Evolutionary conservation across 2,888 invertebrate species (phyloP), one percentile per base, ranked within the genome.

Genomic region (Caenorhabditis panamensis): DNA sequence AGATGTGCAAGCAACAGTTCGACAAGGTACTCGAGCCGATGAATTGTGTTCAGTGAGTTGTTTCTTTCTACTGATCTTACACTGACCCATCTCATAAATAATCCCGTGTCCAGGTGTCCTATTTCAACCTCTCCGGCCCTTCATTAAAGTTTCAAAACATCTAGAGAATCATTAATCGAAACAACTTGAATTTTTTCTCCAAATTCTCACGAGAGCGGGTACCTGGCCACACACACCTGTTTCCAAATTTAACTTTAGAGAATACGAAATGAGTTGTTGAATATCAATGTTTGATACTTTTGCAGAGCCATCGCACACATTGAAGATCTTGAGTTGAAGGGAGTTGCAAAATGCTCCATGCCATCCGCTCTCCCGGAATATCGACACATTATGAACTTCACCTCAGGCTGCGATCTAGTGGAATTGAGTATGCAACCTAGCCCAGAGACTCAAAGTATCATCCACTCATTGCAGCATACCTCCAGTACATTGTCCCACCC

Each of bases 401-500:
- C 76, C 13, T 79, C 82, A 2, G 82, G 75, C 26, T 84, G 84
- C 59, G 82, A 82, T 41, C 68, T 41, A 20, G 62, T 77, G n/a
- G 84, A 84, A 69, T 24, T 82, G 13, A 58, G 83, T 84, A 28
- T 26, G 83, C 68, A 1, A 1, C 9, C 5, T 20, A 41, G 37
- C 24, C n/a, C 4, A 28, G 4, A n/a, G 18, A 28, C 13, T 9
- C 49, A 44, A 6, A 31, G n/a, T n/a, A n/a, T n/a, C n/a, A 20
- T 18, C 22, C 2, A 18, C n/a, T 20, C 49, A 6, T 61, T 81
- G 47, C 76, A 86, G 85, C 62, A n/a, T 79, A 84, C 9, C 80
- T 85, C 18, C 84, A 82, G 51, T 89, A 82, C 56, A 82, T 80
- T 0, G 78, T 89, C 0, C 89, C 89, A 9, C 68, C 87, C 0